Base-by-base conservation (phyloP, 1,140 invertebrate genomes). In the Campoletis sonorensis region DNA sequence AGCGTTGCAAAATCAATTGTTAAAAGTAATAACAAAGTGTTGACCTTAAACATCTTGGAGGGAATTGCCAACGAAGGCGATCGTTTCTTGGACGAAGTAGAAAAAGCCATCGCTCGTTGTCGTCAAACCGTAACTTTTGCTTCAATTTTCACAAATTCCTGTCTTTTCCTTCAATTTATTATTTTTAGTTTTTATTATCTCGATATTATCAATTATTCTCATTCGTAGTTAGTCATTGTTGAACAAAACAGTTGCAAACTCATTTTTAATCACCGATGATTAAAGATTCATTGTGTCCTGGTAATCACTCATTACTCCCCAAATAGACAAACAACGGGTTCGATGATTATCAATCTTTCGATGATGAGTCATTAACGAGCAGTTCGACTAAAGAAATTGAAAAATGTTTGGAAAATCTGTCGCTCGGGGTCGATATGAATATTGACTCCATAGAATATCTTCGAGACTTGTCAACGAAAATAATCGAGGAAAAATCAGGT, bases 391-490 rank as follows among this genome's bases (percentile, higher is more conserved):
- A 5, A 16, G 0, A 33, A 40, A 27, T 61, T 61, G 73, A 77
- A 27, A n/a, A 77, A 37, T 77, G 15, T 54, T 30, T 87, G 27
- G 49, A 75, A 49, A 81, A 84, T 37, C 72, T 89, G 40, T 85
- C 87, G 70, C 72, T 84, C 16, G 82, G 86, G 70, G 78, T 84
- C 27, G 82, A 76, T 70, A 80, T 73, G 81, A 81, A 79, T 72
- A 86, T 87, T 70, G 81, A 82, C 80, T 82, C 79, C n/a, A 71
- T 79, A 37, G 85, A 81, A 78, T 87, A 88, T 83, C 81, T 86
- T 71, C 82, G 80, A 78, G 85, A 84, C 26, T 75, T 86, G 70
- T 79, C 8, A 21, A 51, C 70, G 80, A 87, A 79, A 40, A 61
- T 27, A 79, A 26, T 58, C 54, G 58, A 73, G 21, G 23, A 13